Evolutionary conservation across 1,140 invertebrate species (phyloP).

Genomic region (Hirudo medicinalis): DNA sequence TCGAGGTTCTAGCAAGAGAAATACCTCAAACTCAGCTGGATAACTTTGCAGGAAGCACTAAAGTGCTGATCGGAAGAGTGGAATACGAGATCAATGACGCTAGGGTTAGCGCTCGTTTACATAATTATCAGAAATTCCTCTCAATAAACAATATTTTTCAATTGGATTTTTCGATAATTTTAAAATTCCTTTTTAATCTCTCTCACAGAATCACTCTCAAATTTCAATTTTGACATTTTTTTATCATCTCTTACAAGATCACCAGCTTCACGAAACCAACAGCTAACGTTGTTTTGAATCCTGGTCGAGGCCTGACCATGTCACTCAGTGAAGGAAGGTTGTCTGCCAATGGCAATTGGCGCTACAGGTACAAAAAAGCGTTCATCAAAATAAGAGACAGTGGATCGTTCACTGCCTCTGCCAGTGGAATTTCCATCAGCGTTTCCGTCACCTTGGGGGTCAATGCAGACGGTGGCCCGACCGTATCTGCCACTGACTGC

Average conservation of each 20-base stretch:
- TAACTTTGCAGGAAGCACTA: too few species aligned
- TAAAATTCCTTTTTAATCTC: too few species aligned
- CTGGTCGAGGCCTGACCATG: not conserved
- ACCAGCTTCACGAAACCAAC: not conserved
- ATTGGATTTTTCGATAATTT: too few species aligned
- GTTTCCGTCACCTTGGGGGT: conserved; percentile 5
- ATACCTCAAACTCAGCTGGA: too few species aligned
- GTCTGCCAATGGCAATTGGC: not conserved
- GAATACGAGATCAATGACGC: too few species aligned
- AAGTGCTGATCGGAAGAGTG: too few species aligned
- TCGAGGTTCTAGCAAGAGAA: too few species aligned
- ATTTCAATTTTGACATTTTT: too few species aligned
- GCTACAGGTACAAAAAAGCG: conserved; percentile 2
- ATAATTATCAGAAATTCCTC: too few species aligned
- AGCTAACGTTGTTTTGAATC: not conserved
- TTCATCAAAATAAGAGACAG: conserved; percentile 14
- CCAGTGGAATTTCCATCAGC: not conserved
- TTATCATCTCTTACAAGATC: not conserved
- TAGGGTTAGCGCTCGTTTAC: too few species aligned
- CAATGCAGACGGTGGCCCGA: conserved; percentile 10
- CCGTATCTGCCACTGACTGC: not conserved
- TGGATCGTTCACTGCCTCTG: conserved; percentile 14
- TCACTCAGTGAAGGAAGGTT: not conserved
- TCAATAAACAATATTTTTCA: too few species aligned
- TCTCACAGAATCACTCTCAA: too few species aligned